These are phyloP conservation scores for Xanthorhoe spadicearia DNA, from an alignment of 2,888 invertebrate species.

Conservation along the genomic window DNA sequence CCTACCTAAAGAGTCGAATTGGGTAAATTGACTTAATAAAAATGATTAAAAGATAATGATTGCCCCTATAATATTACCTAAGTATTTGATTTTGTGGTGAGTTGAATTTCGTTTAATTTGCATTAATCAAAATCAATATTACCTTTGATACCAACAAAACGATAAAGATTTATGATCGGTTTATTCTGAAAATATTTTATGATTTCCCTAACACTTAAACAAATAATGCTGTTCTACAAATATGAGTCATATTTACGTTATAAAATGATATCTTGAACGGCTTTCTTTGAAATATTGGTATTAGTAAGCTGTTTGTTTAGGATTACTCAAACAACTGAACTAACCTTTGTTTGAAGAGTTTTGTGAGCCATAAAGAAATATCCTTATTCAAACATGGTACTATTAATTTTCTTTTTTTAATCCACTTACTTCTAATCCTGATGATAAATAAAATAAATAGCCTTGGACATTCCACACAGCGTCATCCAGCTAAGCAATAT, in stretches of 20 bases:
- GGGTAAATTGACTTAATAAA: no score
- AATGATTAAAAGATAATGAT: no score
- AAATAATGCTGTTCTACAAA: background rate
- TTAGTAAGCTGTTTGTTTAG: background rate
- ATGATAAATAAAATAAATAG: no score
- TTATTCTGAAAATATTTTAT: background rate
- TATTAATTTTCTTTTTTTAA: no score
- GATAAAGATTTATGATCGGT: background rate
- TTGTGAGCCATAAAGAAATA: background rate
- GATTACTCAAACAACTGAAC: background rate
- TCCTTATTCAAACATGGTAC: background rate
- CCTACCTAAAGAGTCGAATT: no score
- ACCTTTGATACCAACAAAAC: no score
- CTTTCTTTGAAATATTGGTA: constrained; percentile 2
- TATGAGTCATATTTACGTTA: background rate
- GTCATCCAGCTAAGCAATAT: no score
- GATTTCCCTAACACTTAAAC: no score
- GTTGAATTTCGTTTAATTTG: no score
- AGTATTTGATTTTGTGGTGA: background rate
- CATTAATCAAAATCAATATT: no score
- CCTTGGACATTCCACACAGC: no score
- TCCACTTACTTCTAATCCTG: no score
- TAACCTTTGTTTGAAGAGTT: background rate
- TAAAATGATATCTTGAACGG: background rate
- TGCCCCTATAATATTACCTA: background rate